phyloP scores from a whole-genome alignment of 2,888 invertebrate genomes.

The Lasius platythorax region DNA sequence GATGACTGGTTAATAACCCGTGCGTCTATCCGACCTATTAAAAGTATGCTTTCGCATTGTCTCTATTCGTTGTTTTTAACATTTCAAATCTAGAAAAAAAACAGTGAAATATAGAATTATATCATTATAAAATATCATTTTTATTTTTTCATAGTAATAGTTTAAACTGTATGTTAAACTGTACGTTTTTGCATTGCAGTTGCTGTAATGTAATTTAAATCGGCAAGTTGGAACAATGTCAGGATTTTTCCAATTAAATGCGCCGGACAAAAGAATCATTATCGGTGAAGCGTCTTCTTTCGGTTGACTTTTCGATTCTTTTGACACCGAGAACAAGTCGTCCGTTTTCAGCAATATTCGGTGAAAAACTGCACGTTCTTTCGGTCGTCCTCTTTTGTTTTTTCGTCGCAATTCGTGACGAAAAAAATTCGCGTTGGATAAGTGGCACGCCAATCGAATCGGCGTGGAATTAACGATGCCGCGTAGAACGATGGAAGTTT shows the following conservation, averaged over 20 bases:
- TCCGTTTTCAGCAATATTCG: conserved; percentile 11
- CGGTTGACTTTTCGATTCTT: neutral
- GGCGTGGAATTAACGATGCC: conserved; percentile 40
- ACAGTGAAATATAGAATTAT: conserved; percentile 1
- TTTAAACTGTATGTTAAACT: conserved; percentile 12
- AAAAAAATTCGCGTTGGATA: conserved; percentile 42
- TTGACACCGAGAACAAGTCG: neutral
- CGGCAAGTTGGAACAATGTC: neutral
- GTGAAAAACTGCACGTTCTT: conserved; percentile 29
- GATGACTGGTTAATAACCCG: neutral
- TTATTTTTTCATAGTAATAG: neutral
- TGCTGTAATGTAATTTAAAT: neutral
- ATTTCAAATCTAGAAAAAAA: conserved; percentile 4
- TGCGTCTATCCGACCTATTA: neutral
- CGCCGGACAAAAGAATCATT: neutral
- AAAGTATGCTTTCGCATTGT: neutral
- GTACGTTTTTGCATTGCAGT: neutral
- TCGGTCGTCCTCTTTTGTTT: neutral
- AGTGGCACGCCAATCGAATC: conserved; percentile 51
- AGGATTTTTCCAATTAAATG: neutral
- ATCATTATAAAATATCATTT: neutral
- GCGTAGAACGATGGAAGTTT: neutral
- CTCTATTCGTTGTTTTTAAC: neutral
- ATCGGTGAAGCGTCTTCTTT: neutral
- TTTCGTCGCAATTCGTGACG: neutral